Evolutionary conservation across 53 echinoderm and acorn worm species (phyloP).

Genomic region (Actinopyga echinites): DNA sequence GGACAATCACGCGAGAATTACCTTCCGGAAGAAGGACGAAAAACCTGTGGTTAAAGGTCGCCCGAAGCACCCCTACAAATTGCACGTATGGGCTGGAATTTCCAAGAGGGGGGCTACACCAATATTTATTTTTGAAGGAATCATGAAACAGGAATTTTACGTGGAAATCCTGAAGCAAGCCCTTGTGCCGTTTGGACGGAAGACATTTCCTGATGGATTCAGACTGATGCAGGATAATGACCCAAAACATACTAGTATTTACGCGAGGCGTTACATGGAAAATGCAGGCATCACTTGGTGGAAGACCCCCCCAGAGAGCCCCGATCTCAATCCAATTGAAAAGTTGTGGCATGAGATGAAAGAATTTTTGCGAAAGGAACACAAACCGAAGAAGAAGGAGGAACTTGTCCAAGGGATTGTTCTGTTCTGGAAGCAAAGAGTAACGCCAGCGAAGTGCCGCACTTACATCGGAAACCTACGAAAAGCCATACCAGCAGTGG

Average conservation of each 20-base stretch:
- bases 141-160: conserved; percentile 66
- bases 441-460: conserved; percentile 48
- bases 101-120: conserved; percentile 44
- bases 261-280: neutral
- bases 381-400: conserved; percentile 53
- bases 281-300: conserved; percentile 50
- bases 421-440: conserved; percentile 38
- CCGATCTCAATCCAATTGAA: conserved; percentile 64
- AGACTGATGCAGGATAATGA: conserved; percentile 61
- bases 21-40: neutral
- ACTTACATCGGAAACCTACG: conserved; percentile 59
- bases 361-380: conserved; percentile 19
- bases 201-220: conserved; percentile 25
- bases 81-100: conserved; percentile 67
- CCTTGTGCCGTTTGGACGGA: conserved; percentile 46
- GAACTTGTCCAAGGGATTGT: conserved; percentile 60
- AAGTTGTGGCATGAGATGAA: conserved; percentile 64
- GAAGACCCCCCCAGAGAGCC: conserved; percentile 57
- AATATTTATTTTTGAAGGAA: conserved; percentile 59
- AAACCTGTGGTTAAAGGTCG: neutral
- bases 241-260: conserved; percentile 50
- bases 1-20: neutral
- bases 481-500: conserved; percentile 63
- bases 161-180: conserved; percentile 27
- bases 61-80: conserved; percentile 41